Conservation (phyloP, 2,113 vertebrate species). For the Leucosticte australis region DNA sequence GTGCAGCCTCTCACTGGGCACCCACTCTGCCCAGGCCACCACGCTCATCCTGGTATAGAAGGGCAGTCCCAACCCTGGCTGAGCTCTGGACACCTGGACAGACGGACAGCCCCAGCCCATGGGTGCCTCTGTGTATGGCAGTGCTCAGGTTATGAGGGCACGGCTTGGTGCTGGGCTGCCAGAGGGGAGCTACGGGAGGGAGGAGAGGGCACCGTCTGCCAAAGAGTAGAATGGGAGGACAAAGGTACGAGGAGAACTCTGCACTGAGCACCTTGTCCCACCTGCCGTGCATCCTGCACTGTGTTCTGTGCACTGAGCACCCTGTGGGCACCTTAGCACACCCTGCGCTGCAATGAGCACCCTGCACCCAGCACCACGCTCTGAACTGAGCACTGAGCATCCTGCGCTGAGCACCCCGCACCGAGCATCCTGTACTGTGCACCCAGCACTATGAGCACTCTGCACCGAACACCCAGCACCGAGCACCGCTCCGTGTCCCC, state of each 20-base stretch:
- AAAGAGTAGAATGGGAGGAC: no score
- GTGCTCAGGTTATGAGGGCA: accelerated
- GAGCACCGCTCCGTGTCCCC: accelerated
- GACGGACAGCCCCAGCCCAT: accelerated
- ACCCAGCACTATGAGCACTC: background rate
- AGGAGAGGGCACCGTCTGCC: accelerated
- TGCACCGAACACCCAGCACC: background rate
- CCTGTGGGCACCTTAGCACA: background rate
- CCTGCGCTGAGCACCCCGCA: background rate
- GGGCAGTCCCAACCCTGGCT: background rate
- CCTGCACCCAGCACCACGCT: no score
- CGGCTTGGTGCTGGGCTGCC: background rate
- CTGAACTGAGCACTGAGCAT: background rate
- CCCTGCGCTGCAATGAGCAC: background rate
- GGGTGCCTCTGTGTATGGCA: accelerated
- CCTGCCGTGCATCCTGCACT: background rate
- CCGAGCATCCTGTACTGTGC: background rate
- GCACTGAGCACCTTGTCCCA: background rate
- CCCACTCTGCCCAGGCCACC: background rate
- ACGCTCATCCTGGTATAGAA: accelerated
- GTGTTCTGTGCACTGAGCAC: background rate
- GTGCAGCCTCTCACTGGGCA: background rate
- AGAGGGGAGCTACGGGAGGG: accelerated
- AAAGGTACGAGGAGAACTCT: background rate
- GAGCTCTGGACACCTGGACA: background rate